These are phyloP conservation scores for Erithacus rubecula DNA, from an alignment of 2,797 vertebrate species.

Conservation along the genomic window DNA sequence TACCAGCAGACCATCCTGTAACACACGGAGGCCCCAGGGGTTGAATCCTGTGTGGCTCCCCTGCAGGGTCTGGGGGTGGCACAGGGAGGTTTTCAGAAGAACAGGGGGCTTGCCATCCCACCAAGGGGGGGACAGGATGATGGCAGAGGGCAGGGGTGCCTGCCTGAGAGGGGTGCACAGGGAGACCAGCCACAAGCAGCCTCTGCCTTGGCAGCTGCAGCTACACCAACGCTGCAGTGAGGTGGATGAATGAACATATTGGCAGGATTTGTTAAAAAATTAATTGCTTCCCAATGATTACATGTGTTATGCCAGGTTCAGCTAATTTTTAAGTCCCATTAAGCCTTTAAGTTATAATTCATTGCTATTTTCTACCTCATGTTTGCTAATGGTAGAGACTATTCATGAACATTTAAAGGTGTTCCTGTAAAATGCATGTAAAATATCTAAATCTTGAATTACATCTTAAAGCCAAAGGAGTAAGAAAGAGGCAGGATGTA, in stretches of 20 bases:
- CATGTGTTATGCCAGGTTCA: not conserved
- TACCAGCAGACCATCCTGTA: not conserved
- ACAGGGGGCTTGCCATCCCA: accelerated
- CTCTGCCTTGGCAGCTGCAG: not conserved
- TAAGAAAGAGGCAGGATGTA: slow-evolving; percentile 24
- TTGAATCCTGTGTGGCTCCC: not conserved
- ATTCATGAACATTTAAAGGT: not conserved
- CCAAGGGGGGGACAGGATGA: not conserved
- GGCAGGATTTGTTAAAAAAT: not conserved
- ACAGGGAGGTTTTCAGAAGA: not conserved
- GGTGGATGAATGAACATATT: not conserved
- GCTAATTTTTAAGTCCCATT: not conserved
- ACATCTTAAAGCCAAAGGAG: slow-evolving; percentile 42
- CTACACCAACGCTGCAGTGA: not conserved
- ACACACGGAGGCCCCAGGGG: not conserved
- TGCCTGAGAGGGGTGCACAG: not conserved
- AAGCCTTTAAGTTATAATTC: not conserved
- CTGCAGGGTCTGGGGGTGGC: not conserved
- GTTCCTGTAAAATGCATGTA: not conserved
- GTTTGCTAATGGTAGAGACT: not conserved
- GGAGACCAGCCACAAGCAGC: not conserved
- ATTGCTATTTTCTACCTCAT: not conserved
- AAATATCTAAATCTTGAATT: slow-evolving; percentile 20
- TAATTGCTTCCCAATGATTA: not conserved
- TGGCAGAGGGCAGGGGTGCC: not conserved